Base-by-base conservation (phyloP, 2,113 vertebrate genomes). In the Alces alces region DNA sequence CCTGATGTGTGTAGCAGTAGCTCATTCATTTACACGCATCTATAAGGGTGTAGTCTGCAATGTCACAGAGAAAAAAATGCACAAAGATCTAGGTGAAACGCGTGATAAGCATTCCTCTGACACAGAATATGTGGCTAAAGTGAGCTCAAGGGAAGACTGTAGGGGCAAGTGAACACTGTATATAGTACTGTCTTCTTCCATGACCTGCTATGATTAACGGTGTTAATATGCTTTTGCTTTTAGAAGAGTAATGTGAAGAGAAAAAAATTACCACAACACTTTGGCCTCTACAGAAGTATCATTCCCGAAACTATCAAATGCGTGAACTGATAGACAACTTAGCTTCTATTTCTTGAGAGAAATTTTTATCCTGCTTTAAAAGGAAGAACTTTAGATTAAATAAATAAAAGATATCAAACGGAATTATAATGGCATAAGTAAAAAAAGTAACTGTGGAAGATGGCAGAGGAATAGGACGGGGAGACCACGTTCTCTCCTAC, bases 331-430 rank as follows among this genome's bases (percentile, higher is more conserved):
- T 13, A 83, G 83, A 96, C 2, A 89, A 54, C 13, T 6, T 30
- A 85, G 30, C 28, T 70, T 94, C 33, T 70, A 27, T 86, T 92
- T 88, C 50, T 94, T 82, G 47, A 89, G 5, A 92, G 55, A 84
- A 57, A 28, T 39, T 90, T 95, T 91, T 85, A 57, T 50, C 39
- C 21, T 55, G 30, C 30, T 96, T 95, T 97, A 60, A 86, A 96
- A 94, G 80, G n/a, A 96, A 88, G 17, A 95, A 55, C 30, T 66
- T 80, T 14, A 47, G 27, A 50, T 52, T 54, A 43, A 92, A 84
- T 90, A 30, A 54, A n/a, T 36, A 89, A 89, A 94, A 83, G 8
- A 28, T 33, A 79, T 66, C 30, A 97, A 47, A 64, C 57, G 39
- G n/a, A 61, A 96, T 60, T 93, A 39, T 28, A 60, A 93, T 21